Percentiles rank a stretch among this genome's conserved stretches.
Evolutionary conservation across 64 coral and sea anemone genomes (phyloP).

Genomic region (Dendrophyllia cribrosa): DNA sequence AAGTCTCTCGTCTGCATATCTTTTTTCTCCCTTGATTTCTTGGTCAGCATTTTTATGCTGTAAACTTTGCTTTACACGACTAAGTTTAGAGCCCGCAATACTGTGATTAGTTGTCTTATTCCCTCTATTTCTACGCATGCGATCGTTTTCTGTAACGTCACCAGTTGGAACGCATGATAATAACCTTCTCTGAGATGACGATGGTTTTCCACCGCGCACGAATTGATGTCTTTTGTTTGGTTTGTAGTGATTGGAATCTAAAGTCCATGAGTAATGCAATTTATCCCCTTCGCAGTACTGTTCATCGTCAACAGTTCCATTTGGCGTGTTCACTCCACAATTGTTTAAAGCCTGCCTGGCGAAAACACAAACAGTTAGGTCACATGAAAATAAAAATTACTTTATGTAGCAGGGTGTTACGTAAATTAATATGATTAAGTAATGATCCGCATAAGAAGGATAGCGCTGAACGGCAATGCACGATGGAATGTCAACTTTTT

Average conservation of each 20-base stretch:
- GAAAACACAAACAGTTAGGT: neutral
- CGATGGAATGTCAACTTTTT: no score
- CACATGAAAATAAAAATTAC: neutral
- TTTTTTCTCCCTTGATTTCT: neutral
- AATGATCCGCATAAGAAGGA: no score
- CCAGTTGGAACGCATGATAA: neutral
- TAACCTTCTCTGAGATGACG: neutral
- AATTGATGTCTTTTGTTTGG: neutral
- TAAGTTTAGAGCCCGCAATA: neutral
- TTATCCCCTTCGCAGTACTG: neutral
- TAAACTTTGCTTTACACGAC: no score
- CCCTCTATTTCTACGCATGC: neutral
- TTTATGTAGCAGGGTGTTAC: neutral
- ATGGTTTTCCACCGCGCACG: neutral
- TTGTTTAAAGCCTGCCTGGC: conserved; percentile 25
- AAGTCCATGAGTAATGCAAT: neutral
- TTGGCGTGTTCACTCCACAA: neutral
- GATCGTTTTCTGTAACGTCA: neutral
- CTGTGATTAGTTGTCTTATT: neutral
- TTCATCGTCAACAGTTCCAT: neutral
- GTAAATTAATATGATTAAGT: no score
- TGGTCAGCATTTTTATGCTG: neutral
- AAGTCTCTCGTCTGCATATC: neutral
- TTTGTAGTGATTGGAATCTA: neutral
- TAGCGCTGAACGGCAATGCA: no score